These are phyloP conservation scores for Dusona sp. DNA, from an alignment of 2,888 invertebrate species.

Conservation along the genomic window DNA sequence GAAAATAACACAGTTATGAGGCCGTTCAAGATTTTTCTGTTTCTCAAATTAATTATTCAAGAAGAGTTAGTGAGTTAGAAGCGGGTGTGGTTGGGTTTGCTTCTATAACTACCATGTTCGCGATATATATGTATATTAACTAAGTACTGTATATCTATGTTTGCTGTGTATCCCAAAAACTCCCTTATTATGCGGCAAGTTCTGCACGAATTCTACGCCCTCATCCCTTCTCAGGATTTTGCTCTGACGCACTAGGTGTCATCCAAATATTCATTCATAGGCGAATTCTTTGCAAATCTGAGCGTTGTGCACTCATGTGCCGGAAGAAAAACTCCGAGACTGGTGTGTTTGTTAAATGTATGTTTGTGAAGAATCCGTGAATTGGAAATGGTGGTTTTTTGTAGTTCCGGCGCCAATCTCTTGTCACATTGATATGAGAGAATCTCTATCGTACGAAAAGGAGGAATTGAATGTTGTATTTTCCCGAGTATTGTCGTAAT, in stretches of 20 bases:
- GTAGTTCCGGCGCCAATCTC: not conserved
- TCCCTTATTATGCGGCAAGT: conserved; percentile 52
- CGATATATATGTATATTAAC: conserved; percentile 26
- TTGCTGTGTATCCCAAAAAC: conserved; percentile 37
- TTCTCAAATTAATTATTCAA: conserved; percentile 61
- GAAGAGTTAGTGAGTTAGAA: conserved; percentile 35
- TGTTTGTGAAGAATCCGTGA: conserved; percentile 3
- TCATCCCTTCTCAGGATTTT: not conserved
- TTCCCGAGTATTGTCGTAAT: not conserved
- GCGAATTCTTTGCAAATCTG: conserved; percentile 27
- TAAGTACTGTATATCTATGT: not conserved
- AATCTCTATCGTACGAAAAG: not conserved
- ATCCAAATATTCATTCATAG: conserved; percentile 47
- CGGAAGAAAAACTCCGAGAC: not conserved
- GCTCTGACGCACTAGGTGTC: conserved; percentile 13
- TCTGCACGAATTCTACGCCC: conserved; percentile 41
- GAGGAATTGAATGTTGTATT: not conserved
- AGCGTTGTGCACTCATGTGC: not conserved
- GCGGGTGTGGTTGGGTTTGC: conserved; percentile 32
- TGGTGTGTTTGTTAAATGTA: not conserved
- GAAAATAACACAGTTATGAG: conserved; percentile 29
- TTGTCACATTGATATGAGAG: not conserved
- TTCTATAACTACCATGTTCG: not conserved
- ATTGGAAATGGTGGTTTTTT: conserved; percentile 43
- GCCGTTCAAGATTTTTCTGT: conserved; percentile 36